Evolutionary conservation across 2,113 vertebrate species (phyloP).

Genomic region (Actinemys pallida): DNA sequence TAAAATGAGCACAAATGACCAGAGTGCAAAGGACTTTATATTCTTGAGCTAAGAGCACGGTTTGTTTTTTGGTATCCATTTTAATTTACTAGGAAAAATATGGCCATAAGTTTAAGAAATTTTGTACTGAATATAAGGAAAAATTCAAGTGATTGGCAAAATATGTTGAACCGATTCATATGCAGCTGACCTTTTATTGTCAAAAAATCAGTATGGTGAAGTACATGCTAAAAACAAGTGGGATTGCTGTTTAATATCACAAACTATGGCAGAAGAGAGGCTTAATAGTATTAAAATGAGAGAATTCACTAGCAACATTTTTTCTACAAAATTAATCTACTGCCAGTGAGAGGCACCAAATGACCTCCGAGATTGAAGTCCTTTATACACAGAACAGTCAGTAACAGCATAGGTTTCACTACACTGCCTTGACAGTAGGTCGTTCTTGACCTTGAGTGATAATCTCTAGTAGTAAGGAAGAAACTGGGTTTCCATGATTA

Average conservation of each 20-base stretch:
- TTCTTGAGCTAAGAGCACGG: background rate
- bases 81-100: background rate
- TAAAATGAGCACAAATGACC: background rate
- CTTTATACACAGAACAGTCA: background rate
- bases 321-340: background rate
- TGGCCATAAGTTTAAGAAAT: background rate
- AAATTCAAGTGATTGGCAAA: background rate
- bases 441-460: fast-evolving
- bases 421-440: fast-evolving
- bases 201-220: background rate
- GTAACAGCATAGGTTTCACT: constrained; percentile 31
- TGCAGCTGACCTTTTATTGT: background rate
- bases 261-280: background rate
- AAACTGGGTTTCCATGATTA: background rate
- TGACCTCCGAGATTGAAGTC: background rate
- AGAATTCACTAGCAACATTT: background rate
- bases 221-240: background rate
- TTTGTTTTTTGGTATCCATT: background rate
- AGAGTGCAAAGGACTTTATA: background rate
- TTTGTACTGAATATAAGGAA: background rate
- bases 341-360: fast-evolving
- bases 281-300: background rate
- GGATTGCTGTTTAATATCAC: background rate
- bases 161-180: background rate
- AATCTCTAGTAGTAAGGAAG: background rate